A percentile compares a stretch with the other conserved stretches of the same genome.
Conservation (phyloP, 2,888 invertebrate genomes). For the Tipula helvola region DNA sequence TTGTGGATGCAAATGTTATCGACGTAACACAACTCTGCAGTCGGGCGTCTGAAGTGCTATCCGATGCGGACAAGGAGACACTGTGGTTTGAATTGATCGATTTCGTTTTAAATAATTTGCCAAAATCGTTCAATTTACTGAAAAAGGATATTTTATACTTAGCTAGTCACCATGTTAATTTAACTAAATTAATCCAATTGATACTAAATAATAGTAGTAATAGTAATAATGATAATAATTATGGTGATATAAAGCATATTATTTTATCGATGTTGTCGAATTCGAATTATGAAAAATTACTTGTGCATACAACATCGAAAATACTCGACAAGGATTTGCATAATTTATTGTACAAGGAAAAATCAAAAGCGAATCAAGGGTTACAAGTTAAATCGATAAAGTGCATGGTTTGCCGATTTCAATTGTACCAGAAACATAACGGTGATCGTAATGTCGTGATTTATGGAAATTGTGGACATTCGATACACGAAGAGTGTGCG, state of each 20-base stretch:
- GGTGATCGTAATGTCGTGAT: conserved; percentile 24
- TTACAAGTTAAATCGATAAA: conserved; percentile 31
- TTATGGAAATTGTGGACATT: conserved; percentile 31
- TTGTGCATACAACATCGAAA: conserved; percentile 53
- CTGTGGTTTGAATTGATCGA: conserved; percentile 40
- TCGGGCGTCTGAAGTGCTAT: conserved; percentile 36
- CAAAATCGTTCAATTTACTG: conserved; percentile 17
- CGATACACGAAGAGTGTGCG: conserved; percentile 29
- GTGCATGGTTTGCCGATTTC: conserved; percentile 30
- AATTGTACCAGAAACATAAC: conserved; percentile 20
- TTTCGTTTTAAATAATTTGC: conserved; percentile 23
- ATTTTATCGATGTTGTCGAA: conserved; percentile 59
- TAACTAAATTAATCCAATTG: conserved; percentile 45
- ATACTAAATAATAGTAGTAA: conserved; percentile 39
- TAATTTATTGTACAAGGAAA: conserved; percentile 29
- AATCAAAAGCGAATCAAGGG: conserved; percentile 26
- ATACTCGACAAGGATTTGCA: conserved; percentile 58
- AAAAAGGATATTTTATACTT: conserved; percentile 39
- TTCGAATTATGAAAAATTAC: conserved; percentile 60
- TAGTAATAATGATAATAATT: conserved; percentile 37
- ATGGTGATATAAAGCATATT: conserved; percentile 48
- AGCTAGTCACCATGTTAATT: conserved; percentile 42
- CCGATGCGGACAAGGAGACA: conserved; percentile 34
- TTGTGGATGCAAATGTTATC: conserved; percentile 21
- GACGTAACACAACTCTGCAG: conserved; percentile 32